Conservation (phyloP, 2,113 vertebrate genomes). For the Rhombomys opimus region DNA sequence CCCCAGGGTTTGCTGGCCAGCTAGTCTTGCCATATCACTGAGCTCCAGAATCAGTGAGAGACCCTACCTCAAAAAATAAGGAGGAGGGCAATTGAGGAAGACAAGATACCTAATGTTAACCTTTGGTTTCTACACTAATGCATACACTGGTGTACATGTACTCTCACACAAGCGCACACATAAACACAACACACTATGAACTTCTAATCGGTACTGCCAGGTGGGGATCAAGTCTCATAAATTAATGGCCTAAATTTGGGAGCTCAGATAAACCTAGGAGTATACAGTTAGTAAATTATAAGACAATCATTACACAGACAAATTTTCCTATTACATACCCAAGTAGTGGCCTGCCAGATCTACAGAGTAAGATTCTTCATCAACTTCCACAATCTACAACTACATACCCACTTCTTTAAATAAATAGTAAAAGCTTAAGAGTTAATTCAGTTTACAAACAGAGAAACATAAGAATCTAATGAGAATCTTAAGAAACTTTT, state of each 20-base stretch:
- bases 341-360: too few relatives aligned
- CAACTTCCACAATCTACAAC: not conserved
- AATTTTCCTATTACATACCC: not conserved
- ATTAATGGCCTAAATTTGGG: not conserved
- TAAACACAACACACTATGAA: not conserved
- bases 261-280: slow-evolving; percentile 7
- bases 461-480: slow-evolving; percentile 19
- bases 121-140: too few relatives aligned
- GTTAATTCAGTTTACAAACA: not conserved
- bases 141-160: too few relatives aligned
- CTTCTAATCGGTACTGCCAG: not conserved
- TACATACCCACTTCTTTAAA: not conserved
- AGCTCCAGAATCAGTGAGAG: too few relatives aligned
- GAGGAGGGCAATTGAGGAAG: too few relatives aligned
- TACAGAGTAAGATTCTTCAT: too few relatives aligned
- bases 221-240: not conserved
- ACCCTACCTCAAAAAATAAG: too few relatives aligned
- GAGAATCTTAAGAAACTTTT: not conserved
- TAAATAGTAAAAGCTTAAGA: slow-evolving; percentile 23
- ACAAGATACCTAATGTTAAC: too few relatives aligned
- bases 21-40: too few relatives aligned
- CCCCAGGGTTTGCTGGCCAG: too few relatives aligned
- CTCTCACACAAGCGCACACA: too few relatives aligned
- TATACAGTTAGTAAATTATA: not conserved
- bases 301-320: not conserved